phyloP scores from a whole-genome alignment of 2,113 vertebrate genomes.

The Panthera tigris region DNA sequence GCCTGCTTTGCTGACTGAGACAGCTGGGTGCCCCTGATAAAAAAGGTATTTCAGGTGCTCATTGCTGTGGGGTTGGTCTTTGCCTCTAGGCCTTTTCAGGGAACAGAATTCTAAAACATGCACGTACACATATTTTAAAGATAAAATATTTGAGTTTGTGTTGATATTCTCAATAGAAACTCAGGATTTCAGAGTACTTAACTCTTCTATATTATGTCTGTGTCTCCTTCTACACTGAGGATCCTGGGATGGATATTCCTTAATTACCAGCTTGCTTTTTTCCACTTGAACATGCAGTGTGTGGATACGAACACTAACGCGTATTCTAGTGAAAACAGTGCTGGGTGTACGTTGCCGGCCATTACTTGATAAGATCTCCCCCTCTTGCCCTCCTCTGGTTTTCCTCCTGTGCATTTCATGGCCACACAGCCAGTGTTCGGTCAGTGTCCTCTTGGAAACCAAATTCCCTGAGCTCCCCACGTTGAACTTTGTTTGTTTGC shows the following conservation, averaged over 20 bases:
- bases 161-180: not conserved
- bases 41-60: not conserved
- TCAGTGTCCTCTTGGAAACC: not conserved
- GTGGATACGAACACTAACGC: fast-evolving
- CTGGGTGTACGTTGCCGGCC: fast-evolving
- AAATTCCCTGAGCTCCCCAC: too few species aligned
- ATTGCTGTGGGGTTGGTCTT: not conserved
- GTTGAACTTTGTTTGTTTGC: not conserved
- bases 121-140: not conserved
- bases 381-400: not conserved
- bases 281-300: too few species aligned
- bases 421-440: too few species aligned
- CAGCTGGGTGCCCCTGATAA: not conserved
- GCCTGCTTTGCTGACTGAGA: not conserved
- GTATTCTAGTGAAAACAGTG: not conserved
- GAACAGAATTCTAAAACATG: not conserved
- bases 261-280: not conserved
- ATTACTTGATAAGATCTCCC: too few species aligned
- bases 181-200: not conserved
- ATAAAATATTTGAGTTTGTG: not conserved
- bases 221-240: not conserved
- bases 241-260: not conserved
- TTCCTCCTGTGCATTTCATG: too few species aligned
- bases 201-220: not conserved
- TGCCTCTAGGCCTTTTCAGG: not conserved